Percentiles rank a stretch among this genome's conserved stretches.
phyloP scores from a whole-genome alignment of 2,888 invertebrate species.

The Tryphoninae sp. region DNA sequence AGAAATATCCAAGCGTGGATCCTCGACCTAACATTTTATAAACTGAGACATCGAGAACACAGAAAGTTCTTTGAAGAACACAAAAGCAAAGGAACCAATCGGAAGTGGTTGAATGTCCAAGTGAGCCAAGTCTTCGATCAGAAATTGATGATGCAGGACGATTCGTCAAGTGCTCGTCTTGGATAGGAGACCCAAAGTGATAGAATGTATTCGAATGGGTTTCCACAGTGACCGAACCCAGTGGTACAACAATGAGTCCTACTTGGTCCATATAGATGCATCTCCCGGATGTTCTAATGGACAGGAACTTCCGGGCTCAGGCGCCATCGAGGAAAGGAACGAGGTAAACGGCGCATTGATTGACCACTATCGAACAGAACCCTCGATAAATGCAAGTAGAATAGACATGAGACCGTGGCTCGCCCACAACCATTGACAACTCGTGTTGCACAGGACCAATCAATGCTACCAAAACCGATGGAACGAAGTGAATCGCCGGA shows the following conservation, averaged over 20 bases:
- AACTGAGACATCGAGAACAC: too few relatives aligned
- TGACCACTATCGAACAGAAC: constrained; percentile 27
- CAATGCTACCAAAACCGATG: neutral
- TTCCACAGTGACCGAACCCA: constrained; percentile 21
- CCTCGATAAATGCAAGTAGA: neutral
- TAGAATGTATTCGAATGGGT: constrained; percentile 25
- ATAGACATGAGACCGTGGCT: neutral
- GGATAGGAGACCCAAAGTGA: constrained; percentile 2
- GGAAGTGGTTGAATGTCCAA: constrained; percentile 1
- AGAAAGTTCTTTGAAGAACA: neutral
- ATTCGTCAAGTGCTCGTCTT: constrained; percentile 19
- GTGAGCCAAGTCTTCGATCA: constrained; percentile 14
- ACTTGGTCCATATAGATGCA: constrained; percentile 28
- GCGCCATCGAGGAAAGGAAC: constrained; percentile 19
- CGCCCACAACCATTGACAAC: constrained; percentile 12
- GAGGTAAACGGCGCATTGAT: constrained; percentile 9
- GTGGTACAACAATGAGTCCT: constrained; percentile 30
- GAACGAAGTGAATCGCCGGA: constrained; percentile 15
- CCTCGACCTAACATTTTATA: too few relatives aligned
- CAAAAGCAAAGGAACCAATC: neutral
- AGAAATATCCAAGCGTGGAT: too few relatives aligned
- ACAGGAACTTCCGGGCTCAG: constrained; percentile 46
- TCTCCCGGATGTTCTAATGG: constrained; percentile 53
- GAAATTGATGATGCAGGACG: constrained; percentile 40
- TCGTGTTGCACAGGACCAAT: neutral